phyloP scores from a whole-genome alignment of 2,113 vertebrate genomes.

The Colossoma macropomum region DNA sequence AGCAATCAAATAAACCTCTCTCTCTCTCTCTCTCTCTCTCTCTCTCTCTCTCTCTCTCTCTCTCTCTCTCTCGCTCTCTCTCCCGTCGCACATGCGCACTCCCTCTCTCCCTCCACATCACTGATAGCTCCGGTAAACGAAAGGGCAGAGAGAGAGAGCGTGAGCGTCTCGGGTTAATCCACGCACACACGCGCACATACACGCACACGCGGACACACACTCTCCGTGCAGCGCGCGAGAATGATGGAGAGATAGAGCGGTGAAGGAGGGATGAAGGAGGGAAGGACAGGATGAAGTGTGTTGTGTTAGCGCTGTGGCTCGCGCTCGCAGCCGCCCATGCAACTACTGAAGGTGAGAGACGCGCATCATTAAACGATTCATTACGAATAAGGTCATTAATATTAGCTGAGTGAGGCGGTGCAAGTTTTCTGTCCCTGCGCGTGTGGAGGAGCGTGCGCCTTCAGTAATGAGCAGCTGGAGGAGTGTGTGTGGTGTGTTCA shows the following conservation, averaged over 20 bases:
- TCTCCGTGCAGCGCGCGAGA: neutral
- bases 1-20: too few species aligned
- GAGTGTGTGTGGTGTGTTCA: neutral
- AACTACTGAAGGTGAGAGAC: slow-evolving; percentile 69
- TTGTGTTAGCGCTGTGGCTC: slow-evolving; percentile 58
- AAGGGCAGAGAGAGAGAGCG: neutral
- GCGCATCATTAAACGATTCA: neutral
- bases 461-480: neutral
- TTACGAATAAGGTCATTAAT: neutral
- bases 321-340: slow-evolving; percentile 57
- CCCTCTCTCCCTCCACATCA: slow-evolving; percentile 7
- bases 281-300: slow-evolving; percentile 69
- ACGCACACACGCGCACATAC: neutral
- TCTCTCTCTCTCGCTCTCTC: neutral
- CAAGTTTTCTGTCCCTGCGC: neutral
- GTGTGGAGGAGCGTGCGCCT: neutral
- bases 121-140: slow-evolving; percentile 9
- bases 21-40: too few species aligned
- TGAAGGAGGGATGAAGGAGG: slow-evolving; percentile 25
- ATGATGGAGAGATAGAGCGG: neutral
- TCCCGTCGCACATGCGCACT: neutral
- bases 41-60: neutral
- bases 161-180: slow-evolving; percentile 4
- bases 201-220: slow-evolving; percentile 6
- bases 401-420: neutral